A percentile compares a stretch with the other conserved stretches of the same genome.
Evolutionary conservation across 2,113 vertebrate species (phyloP).

Genomic region (Arothron firmamentum): DNA sequence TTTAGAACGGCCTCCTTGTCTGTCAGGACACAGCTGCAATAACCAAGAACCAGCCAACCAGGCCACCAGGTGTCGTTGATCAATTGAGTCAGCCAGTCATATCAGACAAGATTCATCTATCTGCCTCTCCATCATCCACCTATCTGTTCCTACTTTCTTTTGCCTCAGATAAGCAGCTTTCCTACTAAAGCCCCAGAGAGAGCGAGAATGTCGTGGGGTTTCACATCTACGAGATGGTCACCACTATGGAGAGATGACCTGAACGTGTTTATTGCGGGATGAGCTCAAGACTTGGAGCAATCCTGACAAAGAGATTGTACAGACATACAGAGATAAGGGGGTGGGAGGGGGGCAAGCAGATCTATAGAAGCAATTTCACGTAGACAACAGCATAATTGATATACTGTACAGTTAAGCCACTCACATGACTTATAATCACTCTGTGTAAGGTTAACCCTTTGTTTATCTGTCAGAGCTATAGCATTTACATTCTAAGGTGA

Average conservation of each 20-base stretch:
- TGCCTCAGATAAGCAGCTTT: conserved; percentile 68
- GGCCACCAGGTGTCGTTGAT: conserved; percentile 40
- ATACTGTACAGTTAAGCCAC: conserved; percentile 1
- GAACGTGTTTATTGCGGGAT: conserved; percentile 61
- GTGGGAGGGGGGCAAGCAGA: conserved; percentile 21
- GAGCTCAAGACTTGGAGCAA: conserved; percentile 53
- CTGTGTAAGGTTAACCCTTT: conserved; percentile 46
- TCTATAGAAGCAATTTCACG: conserved; percentile 20
- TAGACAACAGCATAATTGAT: conserved; percentile 13
- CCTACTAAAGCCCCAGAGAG: conserved; percentile 59
- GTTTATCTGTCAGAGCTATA: conserved; percentile 22
- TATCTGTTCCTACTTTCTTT: conserved; percentile 59
- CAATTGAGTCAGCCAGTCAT: conserved; percentile 52
- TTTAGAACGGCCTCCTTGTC: conserved; percentile 19
- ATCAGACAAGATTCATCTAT: conserved; percentile 64
- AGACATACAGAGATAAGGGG: conserved; percentile 32
- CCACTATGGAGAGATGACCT: conserved; percentile 55
- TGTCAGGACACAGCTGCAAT: conserved; percentile 27
- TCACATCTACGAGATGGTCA: conserved; percentile 58
- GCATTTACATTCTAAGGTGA: conserved; percentile 35
- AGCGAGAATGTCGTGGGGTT: conserved; percentile 29
- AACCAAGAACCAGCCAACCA: conserved; percentile 41
- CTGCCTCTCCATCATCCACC: conserved; percentile 56
- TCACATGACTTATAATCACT: conserved; percentile 45
- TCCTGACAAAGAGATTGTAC: conserved; percentile 55